Percentiles rank a stretch among this genome's conserved stretches.
Conservation (phyloP, 2,888 invertebrate species). For the Chrysotoxum bicinctum region DNA sequence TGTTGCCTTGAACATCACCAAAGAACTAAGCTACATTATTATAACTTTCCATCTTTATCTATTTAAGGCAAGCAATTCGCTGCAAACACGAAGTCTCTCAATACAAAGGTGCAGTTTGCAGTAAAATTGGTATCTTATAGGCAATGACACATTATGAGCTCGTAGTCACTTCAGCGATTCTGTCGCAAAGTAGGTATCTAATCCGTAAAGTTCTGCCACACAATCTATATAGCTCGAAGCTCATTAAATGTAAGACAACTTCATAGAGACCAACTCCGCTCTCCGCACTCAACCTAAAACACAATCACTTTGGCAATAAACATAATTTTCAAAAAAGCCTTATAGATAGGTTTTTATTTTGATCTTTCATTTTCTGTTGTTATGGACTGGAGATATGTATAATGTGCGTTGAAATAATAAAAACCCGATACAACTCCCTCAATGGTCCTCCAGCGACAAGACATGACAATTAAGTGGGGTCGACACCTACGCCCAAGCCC, state of each 20-base stretch:
- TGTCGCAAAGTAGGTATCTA: neutral
- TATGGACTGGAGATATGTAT: no score
- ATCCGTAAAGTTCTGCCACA: slow-evolving; percentile 24
- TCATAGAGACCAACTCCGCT: slow-evolving; percentile 25
- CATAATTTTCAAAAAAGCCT: neutral
- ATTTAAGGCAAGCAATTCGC: neutral
- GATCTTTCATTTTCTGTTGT: slow-evolving; percentile 12
- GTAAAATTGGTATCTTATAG: slow-evolving; percentile 49
- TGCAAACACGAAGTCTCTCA: neutral
- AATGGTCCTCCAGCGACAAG: slow-evolving; percentile 22
- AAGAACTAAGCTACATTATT: slow-evolving; percentile 6
- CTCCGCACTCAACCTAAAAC: neutral
- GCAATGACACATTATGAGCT: slow-evolving; percentile 47
- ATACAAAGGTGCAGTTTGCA: slow-evolving; percentile 25
- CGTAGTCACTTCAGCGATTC: neutral
- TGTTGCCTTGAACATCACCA: slow-evolving; percentile 35
- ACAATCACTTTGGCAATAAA: slow-evolving; percentile 30
- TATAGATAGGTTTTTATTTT: slow-evolving; percentile 15
- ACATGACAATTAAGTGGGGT: slow-evolving; percentile 71
- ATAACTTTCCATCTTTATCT: slow-evolving; percentile 26
- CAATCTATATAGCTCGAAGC: slow-evolving; percentile 13
- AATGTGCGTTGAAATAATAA: slow-evolving; percentile 59
- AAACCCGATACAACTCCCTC: slow-evolving; percentile 67
- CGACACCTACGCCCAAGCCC: slow-evolving; percentile 58
- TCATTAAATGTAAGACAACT: slow-evolving; percentile 65